These are phyloP conservation scores for Eulemur rubriventer DNA, from an alignment of 2,797 vertebrate genomes.

Conservation along the genomic window DNA sequence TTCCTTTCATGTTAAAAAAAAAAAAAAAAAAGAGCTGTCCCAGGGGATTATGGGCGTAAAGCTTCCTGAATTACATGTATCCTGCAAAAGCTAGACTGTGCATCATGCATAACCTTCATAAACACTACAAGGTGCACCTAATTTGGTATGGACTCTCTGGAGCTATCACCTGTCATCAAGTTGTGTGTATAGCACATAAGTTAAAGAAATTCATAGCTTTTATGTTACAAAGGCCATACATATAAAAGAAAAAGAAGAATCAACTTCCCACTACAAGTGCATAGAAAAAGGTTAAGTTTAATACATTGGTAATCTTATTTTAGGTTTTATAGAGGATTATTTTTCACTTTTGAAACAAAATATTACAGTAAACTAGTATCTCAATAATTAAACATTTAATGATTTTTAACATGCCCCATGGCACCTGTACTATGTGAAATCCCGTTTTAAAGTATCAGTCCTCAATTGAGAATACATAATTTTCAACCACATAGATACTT, in stretches of 20 bases:
- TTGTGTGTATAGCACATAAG: not conserved
- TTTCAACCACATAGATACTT: not conserved
- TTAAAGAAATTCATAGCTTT: not conserved
- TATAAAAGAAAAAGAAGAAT: not conserved
- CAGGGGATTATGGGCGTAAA: not conserved
- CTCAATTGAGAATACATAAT: not conserved
- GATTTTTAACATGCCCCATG: not conserved
- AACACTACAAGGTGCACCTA: not conserved
- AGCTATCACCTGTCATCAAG: not conserved
- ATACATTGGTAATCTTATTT: constrained; percentile 7
- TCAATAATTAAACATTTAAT: not conserved
- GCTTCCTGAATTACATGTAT: not conserved
- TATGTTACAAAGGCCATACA: not conserved
- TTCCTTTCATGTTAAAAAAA: constrained; percentile 46
- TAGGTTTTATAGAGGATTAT: not conserved
- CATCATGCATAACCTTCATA: not conserved
- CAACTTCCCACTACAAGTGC: not conserved
- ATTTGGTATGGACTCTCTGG: not conserved
- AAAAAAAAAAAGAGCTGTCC: not conserved
- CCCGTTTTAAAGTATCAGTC: not conserved
- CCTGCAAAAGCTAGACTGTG: not conserved
- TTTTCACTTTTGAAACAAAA: constrained; percentile 33
- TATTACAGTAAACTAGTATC: not conserved
- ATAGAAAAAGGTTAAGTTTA: not conserved
- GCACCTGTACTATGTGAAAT: not conserved